Conservation (phyloP, 2,888 invertebrate species). For the Miltochrista miniata region DNA sequence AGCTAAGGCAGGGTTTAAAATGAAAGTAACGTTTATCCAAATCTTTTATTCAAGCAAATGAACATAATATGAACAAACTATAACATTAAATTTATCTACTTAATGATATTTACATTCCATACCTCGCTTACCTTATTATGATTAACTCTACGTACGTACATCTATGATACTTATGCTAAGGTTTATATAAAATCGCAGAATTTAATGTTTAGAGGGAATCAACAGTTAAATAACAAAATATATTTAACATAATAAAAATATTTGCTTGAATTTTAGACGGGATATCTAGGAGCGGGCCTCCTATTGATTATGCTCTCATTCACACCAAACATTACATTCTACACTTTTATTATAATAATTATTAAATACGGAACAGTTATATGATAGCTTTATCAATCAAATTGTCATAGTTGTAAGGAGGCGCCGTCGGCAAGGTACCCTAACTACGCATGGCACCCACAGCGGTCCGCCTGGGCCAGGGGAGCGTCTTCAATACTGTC, state of each 20-base stretch:
- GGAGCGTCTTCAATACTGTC: neutral
- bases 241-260: conserved; percentile 46
- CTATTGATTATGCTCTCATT: conserved; percentile 32
- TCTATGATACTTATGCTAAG: conserved; percentile 70
- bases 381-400: conserved; percentile 57
- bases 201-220: conserved; percentile 47
- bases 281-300: conserved; percentile 21
- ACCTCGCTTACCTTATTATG: conserved; percentile 73
- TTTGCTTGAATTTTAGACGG: conserved; percentile 24
- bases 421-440: conserved; percentile 35
- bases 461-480: neutral
- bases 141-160: conserved; percentile 70
- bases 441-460: conserved; percentile 28
- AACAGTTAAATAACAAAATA: conserved; percentile 39
- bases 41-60: conserved; percentile 84
- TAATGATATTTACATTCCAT: conserved; percentile 82
- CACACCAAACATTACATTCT: conserved; percentile 62
- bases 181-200: conserved; percentile 66
- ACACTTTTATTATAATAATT: conserved; percentile 66
- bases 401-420: conserved; percentile 52
- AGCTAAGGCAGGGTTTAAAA: conserved; percentile 27
- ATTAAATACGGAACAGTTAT: conserved; percentile 61
- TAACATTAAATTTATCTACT: conserved; percentile 84
- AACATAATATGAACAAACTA: conserved; percentile 83
- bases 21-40: conserved; percentile 74